Base-by-base conservation (phyloP, 2,888 invertebrate genomes). In the Eurytoma adleriae region DNA sequence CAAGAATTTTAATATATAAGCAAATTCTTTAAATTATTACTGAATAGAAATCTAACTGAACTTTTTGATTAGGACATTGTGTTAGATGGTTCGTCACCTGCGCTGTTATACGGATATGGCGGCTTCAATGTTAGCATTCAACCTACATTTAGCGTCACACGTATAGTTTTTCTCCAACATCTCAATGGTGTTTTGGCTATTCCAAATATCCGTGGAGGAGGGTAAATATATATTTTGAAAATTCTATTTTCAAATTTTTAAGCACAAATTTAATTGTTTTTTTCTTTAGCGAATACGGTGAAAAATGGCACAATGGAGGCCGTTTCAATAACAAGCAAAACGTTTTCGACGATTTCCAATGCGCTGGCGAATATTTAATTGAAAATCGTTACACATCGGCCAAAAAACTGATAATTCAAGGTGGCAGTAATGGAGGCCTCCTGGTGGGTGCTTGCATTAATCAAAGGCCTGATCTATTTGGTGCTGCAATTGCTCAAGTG, bases 371-470 rank as follows among this genome's bases (percentile, higher is more conserved):
- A 91, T 98, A 96, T 92, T 93, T 99, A 64, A 93, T 97, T 30
- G 88, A 92, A 7, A 93, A 96, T 85, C 93, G 94, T n/a, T 98
- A 97, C 91, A 98, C 98, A 0, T 92, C 90, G 30, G 92, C 94
- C 13, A 91, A 93, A 73, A 96, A 95, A 89, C 90, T 99, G 82
- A 95, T 95, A 16, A 97, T 98, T 85, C 96, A 98, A 91, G 99
- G 99, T 20, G 98, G 96, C 30, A 99, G 98, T 73, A 99, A 99
- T 92, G 99, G 99, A 0, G 99, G 99, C 0, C 93, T 99, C 75
- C 92, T 99, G n/a, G 96, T 99, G 14, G 98, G 96, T 3, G 98
- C 98, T 16, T 97, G 97, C 89, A 94, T 96, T 84, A 99, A 99
- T 92, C 99, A 99, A 92, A 93, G 97, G 57, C 99, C 99, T 0